A percentile compares a stretch with the other conserved stretches of the same genome.
These are phyloP conservation scores for Resseliella maxima DNA, from an alignment of 2,888 invertebrate genomes.

Conservation along the genomic window DNA sequence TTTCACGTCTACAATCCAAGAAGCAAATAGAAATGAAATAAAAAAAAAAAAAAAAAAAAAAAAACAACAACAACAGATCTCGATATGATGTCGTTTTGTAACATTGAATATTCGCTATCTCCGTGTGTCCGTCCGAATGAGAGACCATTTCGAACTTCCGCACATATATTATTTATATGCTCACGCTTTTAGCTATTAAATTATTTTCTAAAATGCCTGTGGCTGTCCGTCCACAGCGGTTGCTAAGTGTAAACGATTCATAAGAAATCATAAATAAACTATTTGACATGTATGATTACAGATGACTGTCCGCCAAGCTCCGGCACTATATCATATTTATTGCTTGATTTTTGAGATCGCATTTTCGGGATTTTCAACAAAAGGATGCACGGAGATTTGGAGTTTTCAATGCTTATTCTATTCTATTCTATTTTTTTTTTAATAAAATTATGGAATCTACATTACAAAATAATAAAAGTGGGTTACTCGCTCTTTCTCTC, in stretches of 20 bases:
- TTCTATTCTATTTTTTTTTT: not conserved
- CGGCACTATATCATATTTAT: not conserved
- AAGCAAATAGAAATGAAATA: not conserved
- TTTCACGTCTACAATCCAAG: too few relatives aligned
- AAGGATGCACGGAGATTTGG: not conserved
- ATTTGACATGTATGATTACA: conserved; percentile 33
- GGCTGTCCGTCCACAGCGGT: not conserved
- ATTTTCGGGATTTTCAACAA: not conserved
- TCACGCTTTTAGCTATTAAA: conserved; percentile 35
- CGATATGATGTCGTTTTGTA: not conserved
- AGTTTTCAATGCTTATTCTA: not conserved
- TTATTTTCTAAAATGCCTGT: conserved; percentile 40
- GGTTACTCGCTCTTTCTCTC: too few relatives aligned
- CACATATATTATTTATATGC: conserved; percentile 47
- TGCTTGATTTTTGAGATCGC: not conserved
- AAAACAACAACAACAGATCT: not conserved
- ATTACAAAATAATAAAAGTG: conserved; percentile 11
- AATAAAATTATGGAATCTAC: not conserved
- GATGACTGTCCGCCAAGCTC: not conserved
- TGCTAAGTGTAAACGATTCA: conserved; percentile 7
- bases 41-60: not conserved
- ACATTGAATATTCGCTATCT: not conserved
- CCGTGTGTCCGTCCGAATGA: not conserved
- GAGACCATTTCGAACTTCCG: conserved; percentile 7
- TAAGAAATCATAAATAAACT: conserved; percentile 43